These are phyloP conservation scores for Drosophila kokeensis DNA, from an alignment of 2,888 invertebrate species.

Conservation along the genomic window DNA sequence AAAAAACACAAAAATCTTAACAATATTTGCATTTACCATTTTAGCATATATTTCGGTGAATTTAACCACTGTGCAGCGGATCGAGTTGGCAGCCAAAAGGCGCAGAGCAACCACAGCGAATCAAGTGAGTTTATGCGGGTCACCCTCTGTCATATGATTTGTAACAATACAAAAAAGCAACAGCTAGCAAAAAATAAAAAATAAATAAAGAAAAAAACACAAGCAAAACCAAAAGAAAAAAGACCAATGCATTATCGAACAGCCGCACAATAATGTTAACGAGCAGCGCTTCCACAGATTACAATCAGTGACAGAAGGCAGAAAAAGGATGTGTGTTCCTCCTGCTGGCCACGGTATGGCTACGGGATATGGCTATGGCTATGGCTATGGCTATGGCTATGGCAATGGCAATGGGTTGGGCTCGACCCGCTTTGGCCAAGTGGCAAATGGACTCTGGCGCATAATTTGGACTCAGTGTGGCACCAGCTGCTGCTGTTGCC, in stretches of 20 bases:
- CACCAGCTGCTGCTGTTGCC: constrained; percentile 22
- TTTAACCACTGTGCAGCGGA: constrained; percentile 37
- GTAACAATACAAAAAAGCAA: constrained; percentile 46
- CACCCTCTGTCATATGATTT: constrained; percentile 58
- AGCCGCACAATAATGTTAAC: constrained; percentile 74
- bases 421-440: constrained; percentile 43
- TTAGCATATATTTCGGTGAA: not conserved
- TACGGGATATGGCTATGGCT: not conserved
- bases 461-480: constrained; percentile 44
- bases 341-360: not conserved
- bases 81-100: constrained; percentile 58
- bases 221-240: constrained; percentile 29
- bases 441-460: constrained; percentile 52
- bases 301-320: constrained; percentile 80
- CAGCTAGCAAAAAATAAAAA: constrained; percentile 45
- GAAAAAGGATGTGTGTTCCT: constrained; percentile 50
- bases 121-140: constrained; percentile 66
- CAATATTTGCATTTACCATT: not conserved
- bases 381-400: constrained; percentile 1
- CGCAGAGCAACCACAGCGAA: constrained; percentile 48
- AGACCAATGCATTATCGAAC: constrained; percentile 64
- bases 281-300: constrained; percentile 69
- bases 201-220: constrained; percentile 17
- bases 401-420: constrained; percentile 14
- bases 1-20: not conserved